Evolutionary conservation across 2,888 invertebrate species (phyloP).

Genomic region (Agrotis segetum): DNA sequence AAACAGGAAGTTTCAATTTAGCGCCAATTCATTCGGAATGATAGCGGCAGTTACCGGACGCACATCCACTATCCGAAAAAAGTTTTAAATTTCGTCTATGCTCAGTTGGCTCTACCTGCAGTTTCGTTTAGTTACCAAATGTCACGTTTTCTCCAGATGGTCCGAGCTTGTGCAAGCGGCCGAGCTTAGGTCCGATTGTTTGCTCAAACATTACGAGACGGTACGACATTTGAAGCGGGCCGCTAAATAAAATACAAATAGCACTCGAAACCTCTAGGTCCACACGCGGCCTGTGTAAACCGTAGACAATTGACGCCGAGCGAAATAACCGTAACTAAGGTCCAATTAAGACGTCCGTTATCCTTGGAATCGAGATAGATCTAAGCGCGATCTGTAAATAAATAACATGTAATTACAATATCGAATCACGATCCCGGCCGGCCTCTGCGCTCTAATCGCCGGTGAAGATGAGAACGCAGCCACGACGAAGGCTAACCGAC

Average conservation of each 20-base stretch:
- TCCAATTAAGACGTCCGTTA: slow-evolving; percentile 88
- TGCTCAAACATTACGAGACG: slow-evolving; percentile 90
- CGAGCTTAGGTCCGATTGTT: slow-evolving; percentile 83
- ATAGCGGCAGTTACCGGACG: slow-evolving; percentile 82
- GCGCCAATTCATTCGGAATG: slow-evolving; percentile 88
- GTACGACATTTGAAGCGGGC: slow-evolving; percentile 89
- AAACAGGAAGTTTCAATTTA: slow-evolving; percentile 90
- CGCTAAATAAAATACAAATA: slow-evolving; percentile 90
- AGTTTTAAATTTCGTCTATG: slow-evolving; percentile 81
- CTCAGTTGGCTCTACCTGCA: slow-evolving; percentile 75
- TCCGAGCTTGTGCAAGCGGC: slow-evolving; percentile 86
- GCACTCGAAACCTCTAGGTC: slow-evolving; percentile 83
- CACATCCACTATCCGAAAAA: slow-evolving; percentile 78
- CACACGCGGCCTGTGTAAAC: slow-evolving; percentile 82
- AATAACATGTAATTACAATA: slow-evolving; percentile 89
- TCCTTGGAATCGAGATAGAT: slow-evolving; percentile 85
- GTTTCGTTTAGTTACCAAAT: slow-evolving; percentile 81
- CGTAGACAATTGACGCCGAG: slow-evolving; percentile 81
- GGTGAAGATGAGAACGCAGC: slow-evolving; percentile 83
- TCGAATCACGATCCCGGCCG: slow-evolving; percentile 86
- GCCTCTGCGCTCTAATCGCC: slow-evolving; percentile 83
- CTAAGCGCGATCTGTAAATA: slow-evolving; percentile 82
- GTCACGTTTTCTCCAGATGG: slow-evolving; percentile 90
- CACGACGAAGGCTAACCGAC: slow-evolving; percentile 78
- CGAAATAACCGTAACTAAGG: slow-evolving; percentile 85